Evolutionary conservation across 2,113 vertebrate species (phyloP).

Genomic region (Albula goreensis): DNA sequence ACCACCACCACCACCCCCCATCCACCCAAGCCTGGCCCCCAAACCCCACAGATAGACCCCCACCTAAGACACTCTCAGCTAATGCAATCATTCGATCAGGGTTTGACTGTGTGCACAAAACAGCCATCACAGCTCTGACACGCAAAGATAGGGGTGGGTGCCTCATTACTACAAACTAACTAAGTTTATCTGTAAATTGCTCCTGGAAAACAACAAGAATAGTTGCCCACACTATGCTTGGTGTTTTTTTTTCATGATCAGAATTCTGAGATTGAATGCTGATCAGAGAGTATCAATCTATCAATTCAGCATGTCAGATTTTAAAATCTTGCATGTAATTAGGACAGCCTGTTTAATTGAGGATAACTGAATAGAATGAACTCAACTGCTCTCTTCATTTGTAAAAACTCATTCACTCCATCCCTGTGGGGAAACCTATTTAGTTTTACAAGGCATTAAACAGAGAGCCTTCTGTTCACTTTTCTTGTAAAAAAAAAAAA

Average conservation of each 20-base stretch:
- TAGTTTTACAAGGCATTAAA: slow-evolving; percentile 11
- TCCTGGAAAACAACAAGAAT: neutral
- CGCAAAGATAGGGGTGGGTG: neutral
- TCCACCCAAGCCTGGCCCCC: neutral
- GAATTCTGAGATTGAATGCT: neutral
- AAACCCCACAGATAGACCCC: neutral
- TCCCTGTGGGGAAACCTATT: slow-evolving; percentile 8
- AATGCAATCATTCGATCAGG: neutral
- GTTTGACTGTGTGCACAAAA: neutral
- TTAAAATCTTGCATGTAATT: slow-evolving; percentile 8
- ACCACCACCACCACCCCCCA: slow-evolving; percentile 66
- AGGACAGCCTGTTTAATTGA: slow-evolving; percentile 11
- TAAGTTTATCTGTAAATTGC: neutral
- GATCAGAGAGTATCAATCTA: neutral
- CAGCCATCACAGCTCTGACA: neutral
- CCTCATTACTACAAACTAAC: neutral
- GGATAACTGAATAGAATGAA: neutral
- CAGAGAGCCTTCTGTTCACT: neutral
- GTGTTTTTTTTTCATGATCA: neutral
- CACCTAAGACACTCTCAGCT: neutral
- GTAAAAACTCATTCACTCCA: neutral
- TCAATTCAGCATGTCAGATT: neutral
- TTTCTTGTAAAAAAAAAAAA: neutral
- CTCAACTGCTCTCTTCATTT: neutral
- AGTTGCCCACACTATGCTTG: neutral